Evolutionary conservation across 53 echinoderm and acorn worm genomes (phyloP).

Genomic region (Henricia sp.): DNA sequence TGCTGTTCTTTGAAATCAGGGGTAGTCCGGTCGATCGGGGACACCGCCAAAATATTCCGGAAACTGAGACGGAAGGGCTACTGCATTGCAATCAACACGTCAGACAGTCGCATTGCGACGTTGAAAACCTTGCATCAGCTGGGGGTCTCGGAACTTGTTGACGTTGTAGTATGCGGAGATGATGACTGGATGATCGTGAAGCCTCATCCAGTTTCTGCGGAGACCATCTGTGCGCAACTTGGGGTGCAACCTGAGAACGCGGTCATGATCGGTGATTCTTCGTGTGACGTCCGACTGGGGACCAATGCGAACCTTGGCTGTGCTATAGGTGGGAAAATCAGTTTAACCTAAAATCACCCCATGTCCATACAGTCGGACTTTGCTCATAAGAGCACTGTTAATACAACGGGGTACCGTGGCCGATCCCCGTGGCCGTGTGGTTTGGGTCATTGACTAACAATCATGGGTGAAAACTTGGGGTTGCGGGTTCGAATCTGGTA

Average conservation of each 20-base stretch:
- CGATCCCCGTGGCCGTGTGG: no score
- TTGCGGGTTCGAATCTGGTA: no score
- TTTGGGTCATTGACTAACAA: no score
- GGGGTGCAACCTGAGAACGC: slow-evolving; percentile 68
- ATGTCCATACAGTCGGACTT: neutral
- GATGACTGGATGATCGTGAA: slow-evolving; percentile 71
- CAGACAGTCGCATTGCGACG: slow-evolving; percentile 74
- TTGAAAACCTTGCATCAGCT: slow-evolving; percentile 58
- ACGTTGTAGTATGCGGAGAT: slow-evolving; percentile 76
- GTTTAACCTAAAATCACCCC: neutral
- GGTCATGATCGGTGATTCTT: slow-evolving; percentile 77
- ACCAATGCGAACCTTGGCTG: slow-evolving; percentile 69
- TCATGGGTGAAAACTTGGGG: no score
- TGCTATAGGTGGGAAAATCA: slow-evolving; percentile 65
- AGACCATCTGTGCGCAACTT: slow-evolving; percentile 67
- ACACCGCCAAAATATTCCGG: slow-evolving; percentile 59
- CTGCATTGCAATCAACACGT: slow-evolving; percentile 81
- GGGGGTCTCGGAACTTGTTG: slow-evolving; percentile 67
- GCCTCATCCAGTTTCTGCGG: slow-evolving; percentile 70
- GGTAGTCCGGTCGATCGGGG: slow-evolving; percentile 38
- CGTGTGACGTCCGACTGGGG: slow-evolving; percentile 70
- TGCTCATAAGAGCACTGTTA: no score
- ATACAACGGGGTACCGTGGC: no score
- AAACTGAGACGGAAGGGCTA: slow-evolving; percentile 61
- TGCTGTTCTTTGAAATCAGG: slow-evolving; percentile 4